Evolutionary conservation across 2,797 vertebrate species (phyloP).

Genomic region (Champsocephalus gunnari): DNA sequence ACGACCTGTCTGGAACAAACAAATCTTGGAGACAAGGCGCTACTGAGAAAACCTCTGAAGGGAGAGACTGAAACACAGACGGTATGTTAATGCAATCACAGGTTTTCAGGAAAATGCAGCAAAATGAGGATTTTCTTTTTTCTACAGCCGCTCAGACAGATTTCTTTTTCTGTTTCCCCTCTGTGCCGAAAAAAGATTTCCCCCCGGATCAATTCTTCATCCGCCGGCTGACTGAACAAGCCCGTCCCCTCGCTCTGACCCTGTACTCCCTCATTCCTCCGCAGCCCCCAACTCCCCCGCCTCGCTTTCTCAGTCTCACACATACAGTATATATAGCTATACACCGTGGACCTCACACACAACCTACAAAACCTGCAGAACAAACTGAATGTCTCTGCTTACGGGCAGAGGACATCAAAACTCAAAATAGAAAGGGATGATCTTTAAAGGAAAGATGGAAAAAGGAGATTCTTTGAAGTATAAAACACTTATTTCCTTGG

Average conservation of each 20-base stretch:
- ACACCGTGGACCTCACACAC: slow-evolving; percentile 70
- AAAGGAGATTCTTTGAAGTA: slow-evolving; percentile 42
- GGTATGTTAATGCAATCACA: slow-evolving; percentile 74
- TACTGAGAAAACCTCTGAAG: slow-evolving; percentile 43
- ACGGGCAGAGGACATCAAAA: slow-evolving; percentile 48
- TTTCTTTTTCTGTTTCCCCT: slow-evolving; percentile 55
- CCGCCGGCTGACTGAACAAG: slow-evolving; percentile 71
- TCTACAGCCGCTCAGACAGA: slow-evolving; percentile 31
- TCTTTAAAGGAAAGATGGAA: slow-evolving; percentile 16
- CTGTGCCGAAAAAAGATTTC: slow-evolving; percentile 55
- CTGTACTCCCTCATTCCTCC: slow-evolving; percentile 81
- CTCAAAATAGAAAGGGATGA: slow-evolving; percentile 47
- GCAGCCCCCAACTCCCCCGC: slow-evolving; percentile 59
- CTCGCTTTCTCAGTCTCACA: slow-evolving; percentile 43
- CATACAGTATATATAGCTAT: slow-evolving; percentile 11
- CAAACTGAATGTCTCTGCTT: slow-evolving; percentile 58
- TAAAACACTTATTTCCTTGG: slow-evolving; percentile 58
- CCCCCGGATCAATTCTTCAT: slow-evolving; percentile 74
- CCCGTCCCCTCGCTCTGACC: slow-evolving; percentile 74
- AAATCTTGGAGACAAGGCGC: slow-evolving; percentile 49
- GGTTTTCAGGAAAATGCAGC: slow-evolving; percentile 60
- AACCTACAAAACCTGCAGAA: slow-evolving; percentile 73
- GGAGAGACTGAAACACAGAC: slow-evolving; percentile 1
- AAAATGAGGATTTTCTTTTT: slow-evolving; percentile 14
- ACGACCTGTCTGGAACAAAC: slow-evolving; percentile 56